Evolutionary conservation across 2,797 vertebrate genomes (phyloP), one percentile per base, ranked within the genome.

Genomic region (Fratercula arctica): DNA sequence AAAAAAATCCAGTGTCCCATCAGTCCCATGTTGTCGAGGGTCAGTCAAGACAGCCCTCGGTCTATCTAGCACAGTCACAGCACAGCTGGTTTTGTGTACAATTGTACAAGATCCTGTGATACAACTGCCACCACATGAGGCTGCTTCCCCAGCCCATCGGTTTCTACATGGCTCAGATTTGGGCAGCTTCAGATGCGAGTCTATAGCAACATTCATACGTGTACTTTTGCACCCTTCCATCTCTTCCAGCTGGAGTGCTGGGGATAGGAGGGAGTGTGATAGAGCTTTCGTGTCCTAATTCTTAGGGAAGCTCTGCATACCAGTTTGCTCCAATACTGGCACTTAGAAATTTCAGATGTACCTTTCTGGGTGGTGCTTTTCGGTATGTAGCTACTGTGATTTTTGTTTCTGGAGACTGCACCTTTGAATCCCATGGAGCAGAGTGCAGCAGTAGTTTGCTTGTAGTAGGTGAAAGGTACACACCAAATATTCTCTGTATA

Each of bases 31-130:
- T 10, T 31, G 28, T 20, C 15, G 16, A 85, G 56, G 33, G 51
- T 61, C 24, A n/a, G 43, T 9, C 0, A 0, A 59, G 51, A 41
- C 2, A 91, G 18, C 21, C n/a, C 41, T 45, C 31, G 5, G 14
- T 43, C 39, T 43, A 31, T 31, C 61, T 51, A 76, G 41, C 11
- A 66, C 0, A 0, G 31, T 50, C 63, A 68, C 19, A 68, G 24
- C 25, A 41, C 7, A 3, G 31, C 37, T 53, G 2, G 0, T 61
- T 85, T 45, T 51, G 59, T 43, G 31, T 45, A 6, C 33, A 31
- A 2, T 13, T 18, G 11, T 37, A 45, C 33, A 57, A 68, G 13
- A 60, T 11, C 10, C n/a, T 23, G 24, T 20, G 39, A 24, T 57
- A 72, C 5, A 26, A 33, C 12, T 72, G 33, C 13, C 13, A 39